Percentiles rank a stretch among this genome's conserved stretches.
phyloP scores from a whole-genome alignment of 2,888 invertebrate genomes.

The Drosophila pullipes region DNA sequence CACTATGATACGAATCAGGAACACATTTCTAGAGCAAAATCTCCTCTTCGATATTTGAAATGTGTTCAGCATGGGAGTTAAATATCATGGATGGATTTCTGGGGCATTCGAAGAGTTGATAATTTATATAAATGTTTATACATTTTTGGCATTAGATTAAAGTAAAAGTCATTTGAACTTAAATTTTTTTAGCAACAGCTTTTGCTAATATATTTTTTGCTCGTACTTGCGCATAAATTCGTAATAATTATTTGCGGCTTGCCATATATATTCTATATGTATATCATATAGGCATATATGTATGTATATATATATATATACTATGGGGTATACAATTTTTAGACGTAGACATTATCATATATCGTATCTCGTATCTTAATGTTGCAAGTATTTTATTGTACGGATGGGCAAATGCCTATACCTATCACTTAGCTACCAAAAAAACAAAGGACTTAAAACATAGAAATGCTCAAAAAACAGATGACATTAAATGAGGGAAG shows the following conservation, averaged over 20 bases:
- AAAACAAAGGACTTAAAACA: slow-evolving; percentile 61
- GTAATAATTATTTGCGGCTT: slow-evolving; percentile 74
- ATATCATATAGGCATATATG: slow-evolving; percentile 23
- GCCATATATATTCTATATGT: slow-evolving; percentile 27
- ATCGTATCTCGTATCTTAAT: slow-evolving; percentile 68
- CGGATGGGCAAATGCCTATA: slow-evolving; percentile 56
- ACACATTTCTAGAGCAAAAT: not conserved
- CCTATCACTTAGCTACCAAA: slow-evolving; percentile 77
- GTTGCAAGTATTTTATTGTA: slow-evolving; percentile 75
- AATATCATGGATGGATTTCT: not conserved
- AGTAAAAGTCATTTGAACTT: not conserved
- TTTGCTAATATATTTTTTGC: slow-evolving; percentile 68
- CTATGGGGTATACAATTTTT: slow-evolving; percentile 60
- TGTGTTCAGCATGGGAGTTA: not conserved
- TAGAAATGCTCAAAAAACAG: slow-evolving; percentile 60
- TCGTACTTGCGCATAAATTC: slow-evolving; percentile 79
- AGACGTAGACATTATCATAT: slow-evolving; percentile 54
- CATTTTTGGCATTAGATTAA: not conserved
- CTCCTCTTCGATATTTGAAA: not conserved
- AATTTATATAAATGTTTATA: not conserved
- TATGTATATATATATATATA: slow-evolving; percentile 27
- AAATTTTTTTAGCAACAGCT: slow-evolving; percentile 58
- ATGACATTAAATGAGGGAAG: slow-evolving; percentile 65
- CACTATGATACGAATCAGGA: not conserved
- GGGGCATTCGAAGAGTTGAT: not conserved